Base-by-base conservation (phyloP, 2,113 vertebrate species). In the Phodopus roborovskii region DNA sequence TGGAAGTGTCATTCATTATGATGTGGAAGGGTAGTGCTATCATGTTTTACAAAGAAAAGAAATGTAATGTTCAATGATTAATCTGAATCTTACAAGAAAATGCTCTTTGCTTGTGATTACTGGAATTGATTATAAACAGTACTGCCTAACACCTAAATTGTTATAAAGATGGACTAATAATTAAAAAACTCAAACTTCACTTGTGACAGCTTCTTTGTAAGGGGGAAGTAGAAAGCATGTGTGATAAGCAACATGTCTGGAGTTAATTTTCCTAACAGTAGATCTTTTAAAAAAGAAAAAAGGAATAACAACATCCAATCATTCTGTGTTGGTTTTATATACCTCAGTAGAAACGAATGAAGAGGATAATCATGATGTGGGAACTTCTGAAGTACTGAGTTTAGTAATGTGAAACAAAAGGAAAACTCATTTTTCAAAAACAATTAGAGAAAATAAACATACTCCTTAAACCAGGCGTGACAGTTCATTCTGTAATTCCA, bases 51-150 rank as follows among this genome's bases (percentile, higher is more conserved):
- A 96, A 66, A 66, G 42, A 24, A 68, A 68, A 85, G 83, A 85
- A 66, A 71, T 36, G 20, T 83, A 42, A 50, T 45, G 28, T 68
- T 48, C n/a, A 36, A 17, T 79, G 42, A 62, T 75, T 64, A 78
- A 4, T 17, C 87, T 78, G 93, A 94, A 92, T 62, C 91, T 94
- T 53, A 84, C 94, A 64, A 90, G 26, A 93, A 96, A 83, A 58
- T 82, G 19, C 20, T 56, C 78, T 86, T 97, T 93, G 45, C 11
- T 5, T 85, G 33, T 88, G 90, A 92, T 26, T 70, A 60, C 17
- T 39, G 28, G 62, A 89, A 64, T 81, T 93, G 60, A 56, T 62
- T 84, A 75, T 85, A 42, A 62, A 89, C 64, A 94, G 71, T 50
- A 82, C 11, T 73, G 9, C 79, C n/a, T 20, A 90, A 88, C 3